These are phyloP conservation scores for Gnathonemus longibarbis DNA, from an alignment of 2,113 vertebrate genomes.

Conservation along the genomic window DNA sequence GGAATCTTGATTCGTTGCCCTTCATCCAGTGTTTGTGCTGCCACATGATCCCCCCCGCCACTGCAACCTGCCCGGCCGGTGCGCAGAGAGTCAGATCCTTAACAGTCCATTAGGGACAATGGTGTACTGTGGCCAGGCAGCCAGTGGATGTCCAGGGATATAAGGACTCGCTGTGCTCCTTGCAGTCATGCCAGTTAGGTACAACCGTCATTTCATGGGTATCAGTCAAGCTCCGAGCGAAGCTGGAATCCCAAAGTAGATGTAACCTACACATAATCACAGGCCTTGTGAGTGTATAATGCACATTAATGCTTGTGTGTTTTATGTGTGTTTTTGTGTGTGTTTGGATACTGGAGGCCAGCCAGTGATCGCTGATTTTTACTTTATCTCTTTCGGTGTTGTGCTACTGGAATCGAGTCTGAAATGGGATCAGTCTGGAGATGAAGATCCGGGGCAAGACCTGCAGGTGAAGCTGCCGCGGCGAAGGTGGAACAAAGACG, in stretches of 20 bases:
- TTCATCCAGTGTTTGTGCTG: constrained; percentile 2
- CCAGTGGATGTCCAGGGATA: not conserved
- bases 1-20: not conserved
- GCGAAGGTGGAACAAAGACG: not conserved
- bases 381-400: not conserved
- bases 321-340: not conserved
- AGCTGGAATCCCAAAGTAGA: not conserved
- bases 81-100: not conserved
- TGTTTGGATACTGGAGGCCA: not conserved
- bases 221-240: not conserved
- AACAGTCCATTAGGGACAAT: not conserved
- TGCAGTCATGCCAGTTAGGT: not conserved
- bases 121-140: not conserved
- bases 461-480: not conserved
- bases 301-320: not conserved
- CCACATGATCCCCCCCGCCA: not conserved
- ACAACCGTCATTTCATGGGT: not conserved
- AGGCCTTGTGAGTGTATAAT: not conserved
- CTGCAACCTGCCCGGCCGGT: not conserved
- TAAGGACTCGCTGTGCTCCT: not conserved
- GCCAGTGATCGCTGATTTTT: not conserved
- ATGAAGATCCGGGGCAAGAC: not conserved
- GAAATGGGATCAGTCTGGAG: not conserved
- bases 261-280: not conserved
- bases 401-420: not conserved